Percentiles rank a stretch among this genome's conserved stretches.
Evolutionary conservation across 2,888 invertebrate species (phyloP).

Genomic region (Sipunculus nudus): DNA sequence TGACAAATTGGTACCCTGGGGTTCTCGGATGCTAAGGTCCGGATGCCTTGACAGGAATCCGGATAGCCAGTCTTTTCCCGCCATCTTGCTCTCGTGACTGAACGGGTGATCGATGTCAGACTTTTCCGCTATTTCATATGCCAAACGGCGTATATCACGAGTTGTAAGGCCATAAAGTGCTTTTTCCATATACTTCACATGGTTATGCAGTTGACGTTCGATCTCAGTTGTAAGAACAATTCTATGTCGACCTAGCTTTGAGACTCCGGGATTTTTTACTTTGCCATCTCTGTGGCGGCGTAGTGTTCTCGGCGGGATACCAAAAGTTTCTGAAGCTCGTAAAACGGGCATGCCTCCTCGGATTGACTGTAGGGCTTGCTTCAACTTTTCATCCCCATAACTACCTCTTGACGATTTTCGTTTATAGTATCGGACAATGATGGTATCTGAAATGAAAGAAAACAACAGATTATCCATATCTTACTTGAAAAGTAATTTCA

Average conservation of each 20-base stretch:
- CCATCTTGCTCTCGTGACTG: constrained; percentile 25
- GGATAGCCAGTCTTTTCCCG: constrained; percentile 35
- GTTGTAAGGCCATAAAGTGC: constrained; percentile 23
- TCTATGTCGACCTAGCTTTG: background rate
- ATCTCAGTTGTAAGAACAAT: background rate
- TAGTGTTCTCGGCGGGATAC: constrained; percentile 10
- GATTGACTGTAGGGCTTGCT: background rate
- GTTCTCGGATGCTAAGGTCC: constrained; percentile 23
- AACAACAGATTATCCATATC: too few species aligned
- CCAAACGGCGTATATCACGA: constrained; percentile 22
- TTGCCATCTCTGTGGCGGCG: constrained; percentile 16
- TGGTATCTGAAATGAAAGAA: too few species aligned
- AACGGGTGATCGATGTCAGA: constrained; percentile 25
- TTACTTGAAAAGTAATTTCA: too few species aligned
- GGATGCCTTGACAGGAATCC: constrained; percentile 30
- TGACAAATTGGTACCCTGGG: constrained; percentile 30
- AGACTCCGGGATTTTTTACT: constrained; percentile 10
- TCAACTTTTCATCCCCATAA: background rate
- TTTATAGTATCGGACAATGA: constrained; percentile 4
- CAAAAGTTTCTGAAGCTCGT: background rate
- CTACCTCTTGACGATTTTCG: constrained; percentile 1
- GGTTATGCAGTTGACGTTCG: constrained; percentile 8
- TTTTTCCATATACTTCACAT: constrained; percentile 23
- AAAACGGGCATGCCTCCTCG: background rate
- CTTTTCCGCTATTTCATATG: constrained; percentile 34